Conservation (phyloP, 2,797 vertebrate species). For the Tragopan temminckii region DNA sequence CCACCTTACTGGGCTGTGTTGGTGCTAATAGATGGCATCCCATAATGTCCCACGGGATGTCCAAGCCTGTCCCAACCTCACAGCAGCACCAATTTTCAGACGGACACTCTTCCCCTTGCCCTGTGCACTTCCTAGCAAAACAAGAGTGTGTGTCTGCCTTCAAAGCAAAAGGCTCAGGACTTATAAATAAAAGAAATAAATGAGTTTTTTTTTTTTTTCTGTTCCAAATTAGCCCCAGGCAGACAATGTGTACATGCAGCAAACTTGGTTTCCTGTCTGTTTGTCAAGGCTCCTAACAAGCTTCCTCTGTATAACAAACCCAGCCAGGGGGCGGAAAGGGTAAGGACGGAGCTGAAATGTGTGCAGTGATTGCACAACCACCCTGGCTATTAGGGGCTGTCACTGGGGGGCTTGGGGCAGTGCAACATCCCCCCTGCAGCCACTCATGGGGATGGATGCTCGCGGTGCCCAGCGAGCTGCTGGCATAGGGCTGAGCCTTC, state of each 20-base stretch:
- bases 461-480: not conserved
- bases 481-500: not conserved
- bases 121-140: not conserved
- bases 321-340: slow-evolving; percentile 67
- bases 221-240: slow-evolving; percentile 77
- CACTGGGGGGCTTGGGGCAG: not conserved
- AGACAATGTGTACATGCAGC: slow-evolving; percentile 40
- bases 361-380: slow-evolving; percentile 52
- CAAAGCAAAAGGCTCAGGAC: not conserved
- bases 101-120: not conserved
- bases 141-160: not conserved
- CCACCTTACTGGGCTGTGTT: not conserved
- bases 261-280: slow-evolving; percentile 85
- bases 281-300: slow-evolving; percentile 77
- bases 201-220: not conserved
- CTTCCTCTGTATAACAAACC: slow-evolving; percentile 74
- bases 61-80: not conserved
- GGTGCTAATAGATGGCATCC: not conserved
- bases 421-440: fast-evolving
- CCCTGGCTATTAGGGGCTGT: not conserved
- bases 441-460: not conserved
- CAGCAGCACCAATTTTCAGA: fast-evolving
- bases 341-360: slow-evolving; percentile 42
- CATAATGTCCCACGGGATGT: fast-evolving
- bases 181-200: slow-evolving; percentile 77